These are phyloP conservation scores for Apotomis capreana DNA, from an alignment of 2,888 invertebrate genomes.

Conservation along the genomic window DNA sequence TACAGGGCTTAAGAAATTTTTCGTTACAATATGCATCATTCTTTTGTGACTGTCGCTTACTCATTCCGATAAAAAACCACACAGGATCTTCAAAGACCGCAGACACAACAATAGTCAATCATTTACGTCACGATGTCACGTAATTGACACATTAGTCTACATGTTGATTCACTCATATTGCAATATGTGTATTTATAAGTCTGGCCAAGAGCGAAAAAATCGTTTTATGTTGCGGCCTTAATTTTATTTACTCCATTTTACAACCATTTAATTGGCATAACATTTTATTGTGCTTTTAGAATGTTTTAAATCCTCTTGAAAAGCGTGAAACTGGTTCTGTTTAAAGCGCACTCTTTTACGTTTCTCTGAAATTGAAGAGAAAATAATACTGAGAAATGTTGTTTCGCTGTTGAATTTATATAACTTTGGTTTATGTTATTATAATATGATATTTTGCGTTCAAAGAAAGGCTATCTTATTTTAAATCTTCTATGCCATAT, in stretches of 20 bases:
- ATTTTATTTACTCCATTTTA: conserved; percentile 13
- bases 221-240: conserved; percentile 5
- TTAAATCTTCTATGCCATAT: too few species aligned
- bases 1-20: too few species aligned
- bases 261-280: conserved; percentile 8
- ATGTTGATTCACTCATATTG: not conserved
- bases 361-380: not conserved
- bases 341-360: not conserved
- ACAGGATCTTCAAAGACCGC: too few species aligned
- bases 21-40: too few species aligned
- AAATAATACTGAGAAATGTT: not conserved
- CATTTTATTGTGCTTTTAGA: not conserved
- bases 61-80: too few species aligned
- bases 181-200: conserved; percentile 8
- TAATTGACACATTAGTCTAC: too few species aligned
- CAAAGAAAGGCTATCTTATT: too few species aligned
- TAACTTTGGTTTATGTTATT: too few species aligned
- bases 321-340: not conserved
- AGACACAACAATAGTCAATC: too few species aligned
- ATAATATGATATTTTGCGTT: too few species aligned
- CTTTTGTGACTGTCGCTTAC: too few species aligned
- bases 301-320: conserved; percentile 9
- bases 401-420: not conserved
- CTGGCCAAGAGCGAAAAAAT: conserved; percentile 11
- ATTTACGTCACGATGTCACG: too few species aligned